phyloP scores from a whole-genome alignment of 2,888 invertebrate genomes.

The Cryptops parisi region DNA sequence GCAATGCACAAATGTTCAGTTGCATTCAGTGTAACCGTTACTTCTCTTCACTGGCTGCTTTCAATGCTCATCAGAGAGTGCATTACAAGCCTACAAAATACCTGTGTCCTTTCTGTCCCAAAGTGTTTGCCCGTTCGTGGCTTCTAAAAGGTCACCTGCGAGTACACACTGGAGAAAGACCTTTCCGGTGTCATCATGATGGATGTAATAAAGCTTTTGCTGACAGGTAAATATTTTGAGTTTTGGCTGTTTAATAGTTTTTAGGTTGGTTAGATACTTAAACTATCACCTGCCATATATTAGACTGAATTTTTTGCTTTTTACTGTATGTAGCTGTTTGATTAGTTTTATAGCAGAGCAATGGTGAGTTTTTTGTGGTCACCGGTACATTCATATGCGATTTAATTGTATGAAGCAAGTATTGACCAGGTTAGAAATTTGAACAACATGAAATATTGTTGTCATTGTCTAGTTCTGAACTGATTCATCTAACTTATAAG shows the following conservation, averaged over 20 bases:
- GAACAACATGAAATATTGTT: no score
- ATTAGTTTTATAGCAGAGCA: neutral
- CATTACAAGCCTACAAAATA: slow-evolving; percentile 14
- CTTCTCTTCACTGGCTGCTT: slow-evolving; percentile 11
- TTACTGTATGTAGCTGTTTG: neutral
- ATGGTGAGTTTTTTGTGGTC: no score
- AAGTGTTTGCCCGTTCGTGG: slow-evolving; percentile 14
- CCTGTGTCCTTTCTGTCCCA: slow-evolving; percentile 9
- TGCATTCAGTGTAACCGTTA: slow-evolving; percentile 10
- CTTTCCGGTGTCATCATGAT: slow-evolving; percentile 9
- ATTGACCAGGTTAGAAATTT: no score
- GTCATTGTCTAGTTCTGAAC: no score
- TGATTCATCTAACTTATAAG: no score
- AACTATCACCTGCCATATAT: neutral
- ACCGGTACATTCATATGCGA: no score
- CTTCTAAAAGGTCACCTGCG: slow-evolving; percentile 13
- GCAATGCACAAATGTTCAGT: slow-evolving; percentile 2
- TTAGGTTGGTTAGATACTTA: neutral
- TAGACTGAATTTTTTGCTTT: neutral
- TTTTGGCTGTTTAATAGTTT: neutral
- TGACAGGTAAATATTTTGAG: slow-evolving; percentile 7
- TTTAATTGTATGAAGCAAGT: no score
- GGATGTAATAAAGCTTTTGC: slow-evolving; percentile 14
- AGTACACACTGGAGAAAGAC: slow-evolving; percentile 12
- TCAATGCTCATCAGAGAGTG: slow-evolving; percentile 13